A percentile compares a stretch with the other conserved stretches of the same genome.
Conservation (phyloP, 64 coral and sea anemone species). For the Actinia equina region DNA sequence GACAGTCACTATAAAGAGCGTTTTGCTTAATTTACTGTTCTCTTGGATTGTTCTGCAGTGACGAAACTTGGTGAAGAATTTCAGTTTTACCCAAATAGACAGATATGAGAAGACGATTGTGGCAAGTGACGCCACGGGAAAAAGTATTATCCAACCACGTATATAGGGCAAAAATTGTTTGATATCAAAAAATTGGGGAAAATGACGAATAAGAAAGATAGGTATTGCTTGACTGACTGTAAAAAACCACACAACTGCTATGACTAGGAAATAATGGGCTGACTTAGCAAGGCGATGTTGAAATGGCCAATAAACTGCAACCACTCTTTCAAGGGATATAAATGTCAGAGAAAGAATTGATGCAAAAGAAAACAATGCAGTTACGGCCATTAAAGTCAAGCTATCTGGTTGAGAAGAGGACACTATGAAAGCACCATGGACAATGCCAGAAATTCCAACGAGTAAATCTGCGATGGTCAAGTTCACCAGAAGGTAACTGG, state of each 20-base stretch:
- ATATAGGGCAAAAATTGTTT: not conserved
- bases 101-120: not conserved
- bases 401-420: not conserved
- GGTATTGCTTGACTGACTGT: not conserved
- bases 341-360: not conserved
- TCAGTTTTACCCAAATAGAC: not conserved
- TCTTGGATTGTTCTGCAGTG: too few relatives aligned
- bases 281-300: not conserved
- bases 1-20: too few relatives aligned
- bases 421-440: too few relatives aligned
- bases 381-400: not conserved
- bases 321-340: not conserved
- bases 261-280: not conserved
- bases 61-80: not conserved
- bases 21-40: too few relatives aligned
- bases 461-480: not conserved
- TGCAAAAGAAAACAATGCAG: not conserved
- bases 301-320: not conserved
- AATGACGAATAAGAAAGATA: not conserved
- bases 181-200: not conserved
- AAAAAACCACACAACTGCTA: not conserved
- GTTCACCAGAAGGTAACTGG: not conserved
- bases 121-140: not conserved
- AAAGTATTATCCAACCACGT: not conserved
- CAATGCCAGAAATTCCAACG: too few relatives aligned